Percentiles rank a stretch among this genome's conserved stretches.
Evolutionary conservation across 53 echinoderm and acorn worm genomes (phyloP).

Genomic region (Hippasteria phrygiana): DNA sequence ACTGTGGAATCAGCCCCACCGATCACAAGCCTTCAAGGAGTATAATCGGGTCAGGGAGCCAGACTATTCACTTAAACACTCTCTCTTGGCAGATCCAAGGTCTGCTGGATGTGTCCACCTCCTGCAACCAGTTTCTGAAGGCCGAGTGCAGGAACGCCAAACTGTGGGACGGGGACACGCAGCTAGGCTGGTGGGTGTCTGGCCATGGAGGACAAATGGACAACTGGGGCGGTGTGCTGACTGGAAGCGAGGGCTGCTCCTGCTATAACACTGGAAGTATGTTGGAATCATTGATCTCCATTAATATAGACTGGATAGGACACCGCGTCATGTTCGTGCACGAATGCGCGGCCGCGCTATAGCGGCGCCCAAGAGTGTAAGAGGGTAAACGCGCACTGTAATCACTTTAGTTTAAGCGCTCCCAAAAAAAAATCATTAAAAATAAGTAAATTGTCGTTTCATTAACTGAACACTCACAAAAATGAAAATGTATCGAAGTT

Average conservation of each 20-base stretch:
- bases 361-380: not conserved
- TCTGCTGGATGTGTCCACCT: not conserved
- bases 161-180: conserved; percentile 67
- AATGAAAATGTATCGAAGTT: too few species aligned
- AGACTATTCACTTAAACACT: too few species aligned
- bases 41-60: too few species aligned
- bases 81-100: not conserved
- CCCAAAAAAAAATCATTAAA: too few species aligned
- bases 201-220: conserved; percentile 55
- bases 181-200: conserved; percentile 67
- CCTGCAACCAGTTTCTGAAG: conserved; percentile 59
- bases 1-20: too few species aligned
- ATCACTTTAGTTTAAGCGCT: too few species aligned
- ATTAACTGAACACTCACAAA: too few species aligned
- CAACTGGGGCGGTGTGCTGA: conserved; percentile 72
- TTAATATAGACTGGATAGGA: too few species aligned
- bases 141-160: conserved; percentile 52
- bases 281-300: not conserved
- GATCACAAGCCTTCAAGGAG: too few species aligned
- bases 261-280: conserved; percentile 36
- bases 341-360: not conserved
- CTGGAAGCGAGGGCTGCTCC: conserved; percentile 56
- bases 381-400: too few species aligned
- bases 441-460: too few species aligned
- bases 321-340: too few species aligned